Evolutionary conservation across 2,888 invertebrate genomes (phyloP).

Genomic region (Ochropleura leucogaster): DNA sequence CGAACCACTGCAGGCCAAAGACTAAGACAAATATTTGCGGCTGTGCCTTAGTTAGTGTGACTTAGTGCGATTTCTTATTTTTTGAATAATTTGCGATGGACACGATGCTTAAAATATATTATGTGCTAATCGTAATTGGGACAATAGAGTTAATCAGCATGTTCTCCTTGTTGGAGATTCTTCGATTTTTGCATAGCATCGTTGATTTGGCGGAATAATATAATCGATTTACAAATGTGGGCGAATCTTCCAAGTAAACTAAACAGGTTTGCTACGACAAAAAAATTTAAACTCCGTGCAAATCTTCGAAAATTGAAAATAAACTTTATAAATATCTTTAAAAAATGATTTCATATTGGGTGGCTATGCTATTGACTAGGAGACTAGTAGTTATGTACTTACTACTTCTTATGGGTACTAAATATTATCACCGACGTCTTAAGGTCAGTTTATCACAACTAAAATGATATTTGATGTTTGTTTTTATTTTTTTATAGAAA

Average conservation of each 20-base stretch:
- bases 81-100: neutral
- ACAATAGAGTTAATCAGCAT: neutral
- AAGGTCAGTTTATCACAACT: constrained; percentile 1
- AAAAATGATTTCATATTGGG: neutral
- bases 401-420: neutral
- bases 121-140: neutral
- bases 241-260: neutral
- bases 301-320: neutral
- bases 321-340: neutral
- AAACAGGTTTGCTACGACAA: neutral
- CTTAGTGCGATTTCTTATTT: neutral
- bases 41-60: too few relatives aligned
- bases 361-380: too few relatives aligned
- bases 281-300: neutral
- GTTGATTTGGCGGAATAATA: neutral
- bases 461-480: too few relatives aligned
- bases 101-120: neutral
- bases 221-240: neutral
- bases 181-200: neutral
- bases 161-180: neutral
- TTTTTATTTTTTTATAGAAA: too few relatives aligned
- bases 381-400: neutral
- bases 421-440: neutral
- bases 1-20: neutral
- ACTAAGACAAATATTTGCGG: neutral